Conservation (phyloP, 2,113 vertebrate genomes). For the Micronycteris hirsuta region DNA sequence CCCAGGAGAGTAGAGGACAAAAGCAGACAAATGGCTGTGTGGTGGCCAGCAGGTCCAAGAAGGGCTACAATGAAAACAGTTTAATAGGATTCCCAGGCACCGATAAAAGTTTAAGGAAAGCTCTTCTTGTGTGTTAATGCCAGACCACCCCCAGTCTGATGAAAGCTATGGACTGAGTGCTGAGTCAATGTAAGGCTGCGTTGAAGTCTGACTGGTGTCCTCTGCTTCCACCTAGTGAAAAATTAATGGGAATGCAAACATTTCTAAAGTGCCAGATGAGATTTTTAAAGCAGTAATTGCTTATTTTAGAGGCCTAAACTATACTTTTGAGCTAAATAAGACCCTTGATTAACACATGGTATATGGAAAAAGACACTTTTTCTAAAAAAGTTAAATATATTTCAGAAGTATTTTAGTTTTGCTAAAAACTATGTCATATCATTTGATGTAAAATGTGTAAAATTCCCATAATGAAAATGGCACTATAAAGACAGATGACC, state of each 20-base stretch:
- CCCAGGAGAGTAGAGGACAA: not conserved
- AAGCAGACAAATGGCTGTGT: not conserved
- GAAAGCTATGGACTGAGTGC: not conserved
- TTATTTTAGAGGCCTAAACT: not conserved
- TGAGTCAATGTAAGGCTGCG: not conserved
- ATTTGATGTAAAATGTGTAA: not conserved
- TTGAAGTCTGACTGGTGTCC: not conserved
- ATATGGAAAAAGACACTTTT: not conserved
- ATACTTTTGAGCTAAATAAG: not conserved
- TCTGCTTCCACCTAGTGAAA: constrained; percentile 64
- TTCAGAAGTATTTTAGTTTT: not conserved
- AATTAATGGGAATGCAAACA: not conserved
- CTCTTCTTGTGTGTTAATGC: not conserved
- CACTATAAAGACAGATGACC: not conserved
- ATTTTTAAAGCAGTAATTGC: not conserved
- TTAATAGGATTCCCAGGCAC: not conserved
- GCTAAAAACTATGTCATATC: not conserved
- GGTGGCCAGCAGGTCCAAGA: not conserved
- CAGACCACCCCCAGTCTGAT: not conserved
- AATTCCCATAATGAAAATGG: not conserved
- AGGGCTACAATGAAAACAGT: not conserved
- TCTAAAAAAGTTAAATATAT: not conserved
- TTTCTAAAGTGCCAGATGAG: not conserved
- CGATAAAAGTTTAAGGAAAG: not conserved
- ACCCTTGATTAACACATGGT: not conserved